Evolutionary conservation across 2,113 vertebrate species (phyloP).

Genomic region (Engystomops pustulosus): DNA sequence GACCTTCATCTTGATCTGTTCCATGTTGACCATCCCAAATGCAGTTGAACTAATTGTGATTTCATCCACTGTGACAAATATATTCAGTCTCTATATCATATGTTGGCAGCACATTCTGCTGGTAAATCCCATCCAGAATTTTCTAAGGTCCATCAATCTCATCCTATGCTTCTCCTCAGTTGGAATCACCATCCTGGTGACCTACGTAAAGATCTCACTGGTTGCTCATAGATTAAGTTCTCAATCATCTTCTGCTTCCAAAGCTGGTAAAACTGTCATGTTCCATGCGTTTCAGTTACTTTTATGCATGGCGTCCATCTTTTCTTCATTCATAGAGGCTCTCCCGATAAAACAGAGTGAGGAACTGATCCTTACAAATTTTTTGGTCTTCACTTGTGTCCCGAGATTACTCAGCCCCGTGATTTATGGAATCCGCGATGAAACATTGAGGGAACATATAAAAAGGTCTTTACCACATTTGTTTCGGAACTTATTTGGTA

Average conservation of each 20-base stretch:
- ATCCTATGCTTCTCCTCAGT: conserved; percentile 1
- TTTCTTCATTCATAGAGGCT: not conserved
- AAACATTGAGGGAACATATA: conserved; percentile 1
- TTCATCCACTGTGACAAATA: not conserved
- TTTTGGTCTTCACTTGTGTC: not conserved
- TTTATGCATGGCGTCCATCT: not conserved
- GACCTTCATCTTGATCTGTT: not conserved
- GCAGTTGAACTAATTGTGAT: not conserved
- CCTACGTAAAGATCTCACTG: conserved; percentile 26
- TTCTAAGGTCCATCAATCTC: not conserved
- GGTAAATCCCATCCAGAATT: not conserved
- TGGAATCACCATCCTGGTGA: conserved; percentile 9
- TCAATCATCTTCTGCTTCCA: not conserved
- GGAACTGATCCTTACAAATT: not conserved
- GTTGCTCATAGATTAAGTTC: not conserved
- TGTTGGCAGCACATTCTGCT: not conserved
- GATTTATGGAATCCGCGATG: conserved; percentile 39
- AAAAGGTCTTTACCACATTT: not conserved
- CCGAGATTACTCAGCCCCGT: not conserved
- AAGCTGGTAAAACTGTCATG: not conserved
- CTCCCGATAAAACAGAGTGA: not conserved
- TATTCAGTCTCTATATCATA: not conserved
- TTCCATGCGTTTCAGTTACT: not conserved
- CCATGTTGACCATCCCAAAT: not conserved
- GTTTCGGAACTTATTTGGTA: not conserved